Evolutionary conservation across 2,888 invertebrate species (phyloP).

Genomic region (Dryocosmus kuriphilus): DNA sequence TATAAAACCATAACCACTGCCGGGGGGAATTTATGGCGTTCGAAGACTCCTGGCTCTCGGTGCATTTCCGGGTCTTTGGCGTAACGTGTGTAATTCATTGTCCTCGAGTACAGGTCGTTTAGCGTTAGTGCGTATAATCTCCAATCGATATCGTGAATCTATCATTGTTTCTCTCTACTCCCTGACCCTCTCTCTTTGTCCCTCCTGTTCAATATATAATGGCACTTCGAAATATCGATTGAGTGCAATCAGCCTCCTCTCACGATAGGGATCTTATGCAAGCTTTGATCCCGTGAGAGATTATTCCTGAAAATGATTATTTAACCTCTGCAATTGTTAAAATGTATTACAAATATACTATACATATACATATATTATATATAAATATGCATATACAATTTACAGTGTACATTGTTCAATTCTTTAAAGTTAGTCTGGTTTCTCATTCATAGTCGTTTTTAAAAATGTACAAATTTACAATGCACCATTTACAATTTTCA

Average conservation of each 20-base stretch:
- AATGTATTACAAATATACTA: not conserved
- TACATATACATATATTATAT: no score
- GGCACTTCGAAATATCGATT: constrained; percentile 57
- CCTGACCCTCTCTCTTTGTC: constrained; percentile 30
- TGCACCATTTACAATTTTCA: no score
- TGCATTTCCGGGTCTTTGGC: constrained; percentile 57
- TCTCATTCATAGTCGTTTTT: no score
- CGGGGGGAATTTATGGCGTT: constrained; percentile 19
- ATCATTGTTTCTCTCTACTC: constrained; percentile 10
- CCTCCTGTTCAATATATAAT: constrained; percentile 52
- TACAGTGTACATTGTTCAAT: no score
- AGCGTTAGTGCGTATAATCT: constrained; percentile 58
- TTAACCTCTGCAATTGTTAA: not conserved
- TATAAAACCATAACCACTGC: no score
- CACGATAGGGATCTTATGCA: constrained; percentile 57
- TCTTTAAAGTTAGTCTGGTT: no score
- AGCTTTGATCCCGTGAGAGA: constrained; percentile 26
- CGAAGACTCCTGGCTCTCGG: constrained; percentile 36
- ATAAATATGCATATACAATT: no score
- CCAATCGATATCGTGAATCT: constrained; percentile 57
- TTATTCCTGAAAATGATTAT: constrained; percentile 19
- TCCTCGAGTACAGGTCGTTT: constrained; percentile 57
- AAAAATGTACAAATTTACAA: no score
- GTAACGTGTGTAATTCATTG: constrained; percentile 61
- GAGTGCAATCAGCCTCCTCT: constrained; percentile 52